Evolutionary conservation across 2,888 invertebrate species (phyloP).

Genomic region (Amblyjoppa fuscipennis): DNA sequence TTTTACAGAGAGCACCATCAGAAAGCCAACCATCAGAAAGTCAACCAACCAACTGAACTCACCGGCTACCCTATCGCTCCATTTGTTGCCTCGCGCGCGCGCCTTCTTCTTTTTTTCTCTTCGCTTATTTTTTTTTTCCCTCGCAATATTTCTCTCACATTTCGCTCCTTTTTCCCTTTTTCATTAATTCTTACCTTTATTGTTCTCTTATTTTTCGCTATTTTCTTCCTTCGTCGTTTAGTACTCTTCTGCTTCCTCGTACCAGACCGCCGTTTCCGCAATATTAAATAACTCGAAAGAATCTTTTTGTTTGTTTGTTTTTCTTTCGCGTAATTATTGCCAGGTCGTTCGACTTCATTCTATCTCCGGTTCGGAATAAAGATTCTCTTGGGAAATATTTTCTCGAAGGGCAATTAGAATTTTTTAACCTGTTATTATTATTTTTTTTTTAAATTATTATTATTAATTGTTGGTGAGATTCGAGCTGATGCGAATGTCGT

Average conservation of each 20-base stretch:
- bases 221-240: conserved; percentile 3
- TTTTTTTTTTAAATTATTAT: neutral
- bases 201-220: conserved; percentile 27
- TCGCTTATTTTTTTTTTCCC: conserved; percentile 21
- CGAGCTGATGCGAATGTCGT: conserved; percentile 25
- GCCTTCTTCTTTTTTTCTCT: conserved; percentile 43
- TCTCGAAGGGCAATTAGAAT: neutral
- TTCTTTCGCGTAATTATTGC: conserved; percentile 9
- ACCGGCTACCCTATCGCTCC: conserved; percentile 53
- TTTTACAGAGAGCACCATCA: conserved; percentile 9
- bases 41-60: conserved; percentile 43
- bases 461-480: neutral
- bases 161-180: conserved; percentile 37
- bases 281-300: conserved; percentile 6
- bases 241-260: neutral
- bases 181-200: conserved; percentile 37
- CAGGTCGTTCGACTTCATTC: neutral
- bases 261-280: conserved; percentile 11
- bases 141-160: conserved; percentile 30
- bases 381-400: neutral
- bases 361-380: neutral
- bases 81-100: conserved; percentile 58
- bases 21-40: conserved; percentile 38
- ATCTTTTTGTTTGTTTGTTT: neutral
- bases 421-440: neutral